Base-by-base conservation (phyloP, 53 echinoderm and acorn worm species). In the Temnopleurus reevesii region DNA sequence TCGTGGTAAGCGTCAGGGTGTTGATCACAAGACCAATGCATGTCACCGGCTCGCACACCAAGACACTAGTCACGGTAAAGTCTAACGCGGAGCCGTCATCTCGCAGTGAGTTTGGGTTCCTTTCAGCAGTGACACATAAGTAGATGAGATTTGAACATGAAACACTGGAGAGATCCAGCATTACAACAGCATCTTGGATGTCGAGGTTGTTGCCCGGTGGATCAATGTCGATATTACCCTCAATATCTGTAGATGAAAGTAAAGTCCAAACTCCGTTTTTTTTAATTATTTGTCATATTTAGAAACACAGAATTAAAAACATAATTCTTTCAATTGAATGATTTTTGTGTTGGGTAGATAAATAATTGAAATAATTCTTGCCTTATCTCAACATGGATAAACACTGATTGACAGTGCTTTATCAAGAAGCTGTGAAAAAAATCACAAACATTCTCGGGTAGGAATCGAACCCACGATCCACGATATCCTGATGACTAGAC, bases 21-120 rank as follows among this genome's bases (percentile, higher is more conserved):
- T 47, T 4, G 53, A 87, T 29, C 23, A 34, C 34, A 44, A 66
- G 29, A 59, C 93, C 93, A 5, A 81, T 59, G 49, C 93, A 93
- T 19, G n/a, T 25, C 13, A 90, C 55, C 3, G 54, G 88, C 4
- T 64, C 12, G 35, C 93, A 93, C 4, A 88, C 90, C n/a, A 59
- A 35, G 41, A 65, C 79, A 45, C 56, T 81, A 24, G 65, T 87
- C 15, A 93, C 57, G 18, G 56, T 76, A 30, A 93, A 93, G 29
- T 44, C 25, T 15, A 53, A 33, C 4, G 5, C 0, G 79, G 90
- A 54, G 26, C 13, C 0, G 2, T 47, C 35, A 4, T 35, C 6
- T 7, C 61, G 35, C 46, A 51, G 13, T 6, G 81, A 89, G 49
- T 58, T 45, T 15, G 49, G 49, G 56, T 55, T 18, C 60, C 51